Evolutionary conservation across 2,888 invertebrate species (phyloP), one percentile per base, ranked within the genome.

Genomic region (Lathronympha strigana): DNA sequence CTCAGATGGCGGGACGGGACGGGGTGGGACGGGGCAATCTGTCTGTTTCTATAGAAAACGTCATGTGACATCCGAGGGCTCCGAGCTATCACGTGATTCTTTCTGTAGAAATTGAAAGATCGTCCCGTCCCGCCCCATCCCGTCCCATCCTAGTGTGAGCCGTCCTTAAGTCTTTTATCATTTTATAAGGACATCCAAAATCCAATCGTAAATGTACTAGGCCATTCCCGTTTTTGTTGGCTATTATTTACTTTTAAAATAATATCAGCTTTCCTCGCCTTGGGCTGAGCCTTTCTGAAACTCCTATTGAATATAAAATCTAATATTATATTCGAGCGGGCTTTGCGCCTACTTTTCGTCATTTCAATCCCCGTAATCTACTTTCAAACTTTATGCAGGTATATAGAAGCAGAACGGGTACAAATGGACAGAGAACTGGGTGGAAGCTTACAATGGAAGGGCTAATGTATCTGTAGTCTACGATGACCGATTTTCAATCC

Each of bases 291-390:
- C 66, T 54, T 47, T 33, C 61, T 33, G 53, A 60, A 61, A 66
- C 60, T 66, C 60, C 47, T 66, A 66, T 66, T 66, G 61, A 66
- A 66, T 66, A 66, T 66, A 31, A 66, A 66, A 66, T 66, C 66
- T 54, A 66, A 66, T 66, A 66, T 66, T 47, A 66, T 66, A 66
- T 61, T 49, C 60, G 54, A 23, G 58, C 58, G 19, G 63, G 64
- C 25, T 54, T 61, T 49, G 47, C 61, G 66, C 61, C 66, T 66
- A 64, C 64, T 64, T 64, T 61, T 54, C 60, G 66, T 61, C 61
- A 61, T 54, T 54, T 40, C 53, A 61, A 66, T 66, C 66, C 66
- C 54, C 53, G 66, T 66, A 66, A 61, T 61, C 66, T 66, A 66
- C 54, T 66, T 66, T 66, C 47, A 47, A 66, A 66, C 66, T 66